Evolutionary conservation across 2,888 invertebrate species (phyloP).

Genomic region (Lottia scabra): DNA sequence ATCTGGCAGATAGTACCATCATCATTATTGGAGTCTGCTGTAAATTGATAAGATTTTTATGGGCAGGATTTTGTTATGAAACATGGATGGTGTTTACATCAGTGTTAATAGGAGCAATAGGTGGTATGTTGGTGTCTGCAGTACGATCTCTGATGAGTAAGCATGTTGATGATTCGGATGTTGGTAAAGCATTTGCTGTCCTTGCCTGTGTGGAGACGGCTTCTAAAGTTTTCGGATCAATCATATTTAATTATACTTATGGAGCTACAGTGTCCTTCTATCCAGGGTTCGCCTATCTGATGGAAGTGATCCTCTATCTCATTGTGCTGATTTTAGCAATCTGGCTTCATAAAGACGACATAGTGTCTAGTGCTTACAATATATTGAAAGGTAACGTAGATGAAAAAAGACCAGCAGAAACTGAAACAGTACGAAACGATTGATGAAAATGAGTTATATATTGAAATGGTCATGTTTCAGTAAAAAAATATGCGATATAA

Average conservation of each 20-base stretch:
- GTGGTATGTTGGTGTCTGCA: constrained; percentile 62
- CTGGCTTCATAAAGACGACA: constrained; percentile 38
- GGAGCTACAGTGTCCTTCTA: constrained; percentile 57
- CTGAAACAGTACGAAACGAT: too few relatives aligned
- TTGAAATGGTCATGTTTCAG: too few relatives aligned
- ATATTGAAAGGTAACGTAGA: constrained; percentile 21
- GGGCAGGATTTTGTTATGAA: constrained; percentile 54
- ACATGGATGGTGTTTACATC: constrained; percentile 63
- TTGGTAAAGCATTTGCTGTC: not conserved
- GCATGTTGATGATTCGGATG: not conserved
- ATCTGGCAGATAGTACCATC: constrained; percentile 56
- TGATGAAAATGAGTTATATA: too few relatives aligned
- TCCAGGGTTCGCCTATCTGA: constrained; percentile 59
- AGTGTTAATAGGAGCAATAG: constrained; percentile 59
- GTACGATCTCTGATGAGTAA: constrained; percentile 49
- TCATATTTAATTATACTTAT: constrained; percentile 51
- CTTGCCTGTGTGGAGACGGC: not conserved
- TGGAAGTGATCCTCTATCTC: constrained; percentile 56
- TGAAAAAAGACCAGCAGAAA: not conserved
- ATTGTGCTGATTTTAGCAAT: constrained; percentile 39
- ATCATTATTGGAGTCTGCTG: constrained; percentile 60
- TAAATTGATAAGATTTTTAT: constrained; percentile 54
- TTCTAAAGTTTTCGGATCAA: not conserved
- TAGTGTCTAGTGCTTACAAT: constrained; percentile 36
- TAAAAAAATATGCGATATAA: too few relatives aligned